phyloP scores from a whole-genome alignment of 2,797 vertebrate genomes.

The Nothura maculosa region DNA sequence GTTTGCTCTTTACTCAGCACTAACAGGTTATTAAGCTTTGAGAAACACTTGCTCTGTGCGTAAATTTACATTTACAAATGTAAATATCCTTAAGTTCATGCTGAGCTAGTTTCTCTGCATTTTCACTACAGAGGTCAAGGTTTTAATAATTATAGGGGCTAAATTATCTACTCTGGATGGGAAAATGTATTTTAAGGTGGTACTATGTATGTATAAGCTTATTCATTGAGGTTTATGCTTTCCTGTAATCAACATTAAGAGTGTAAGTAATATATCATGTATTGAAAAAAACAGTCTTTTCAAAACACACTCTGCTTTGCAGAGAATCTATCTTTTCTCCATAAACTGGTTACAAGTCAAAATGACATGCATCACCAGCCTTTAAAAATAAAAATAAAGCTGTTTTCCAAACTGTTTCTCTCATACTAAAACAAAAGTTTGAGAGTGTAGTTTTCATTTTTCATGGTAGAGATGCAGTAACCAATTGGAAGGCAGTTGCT shows the following conservation, averaged over 20 bases:
- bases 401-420: not conserved
- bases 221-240: not conserved
- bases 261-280: not conserved
- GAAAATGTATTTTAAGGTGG: not conserved
- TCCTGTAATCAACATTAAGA: not conserved
- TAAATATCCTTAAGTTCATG: conserved; percentile 15
- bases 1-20: not conserved
- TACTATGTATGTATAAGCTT: not conserved
- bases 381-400: not conserved
- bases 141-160: not conserved
- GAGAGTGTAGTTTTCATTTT: conserved; percentile 29
- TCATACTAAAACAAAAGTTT: not conserved
- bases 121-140: not conserved
- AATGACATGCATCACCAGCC: not conserved
- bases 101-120: not conserved
- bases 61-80: not conserved
- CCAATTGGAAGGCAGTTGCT: conserved; percentile 26
- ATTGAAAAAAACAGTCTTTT: not conserved
- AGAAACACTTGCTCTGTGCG: not conserved
- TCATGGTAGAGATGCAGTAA: conserved; percentile 28
- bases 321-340: not conserved
- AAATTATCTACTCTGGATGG: not conserved
- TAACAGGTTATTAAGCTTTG: not conserved
- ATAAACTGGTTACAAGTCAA: not conserved
- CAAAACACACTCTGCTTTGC: not conserved